Evolutionary conservation across 2,797 vertebrate genomes (phyloP).

Genomic region (Cynopterus sphinx): DNA sequence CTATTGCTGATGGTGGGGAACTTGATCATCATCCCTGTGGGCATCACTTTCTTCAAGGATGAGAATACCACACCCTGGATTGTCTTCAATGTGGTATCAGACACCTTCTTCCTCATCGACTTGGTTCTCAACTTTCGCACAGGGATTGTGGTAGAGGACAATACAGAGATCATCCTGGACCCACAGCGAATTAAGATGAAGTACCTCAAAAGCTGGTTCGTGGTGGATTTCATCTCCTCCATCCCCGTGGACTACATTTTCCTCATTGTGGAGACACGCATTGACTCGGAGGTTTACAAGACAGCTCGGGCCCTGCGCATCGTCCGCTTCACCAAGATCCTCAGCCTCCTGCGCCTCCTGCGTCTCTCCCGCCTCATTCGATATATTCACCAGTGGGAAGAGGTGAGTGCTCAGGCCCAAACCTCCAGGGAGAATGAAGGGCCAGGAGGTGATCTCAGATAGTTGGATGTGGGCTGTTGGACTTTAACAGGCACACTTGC

Average conservation of each 20-base stretch:
- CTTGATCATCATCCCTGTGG: conserved; percentile 98
- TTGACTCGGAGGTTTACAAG: conserved; percentile 99
- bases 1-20: conserved; percentile 99
- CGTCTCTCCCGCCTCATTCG: conserved; percentile 97
- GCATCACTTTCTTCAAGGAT: conserved; percentile 99
- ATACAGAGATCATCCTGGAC: conserved; percentile 98
- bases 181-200: conserved; percentile 98
- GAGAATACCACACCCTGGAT: conserved; percentile 99
- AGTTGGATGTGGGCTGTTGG: neutral
- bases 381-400: conserved; percentile 99
- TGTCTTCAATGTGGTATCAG: conserved; percentile 98
- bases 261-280: conserved; percentile 98
- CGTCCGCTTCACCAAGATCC: conserved; percentile 99
- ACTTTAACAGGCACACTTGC: neutral
- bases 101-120: conserved; percentile 99
- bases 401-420: conserved; percentile 87
- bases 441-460: neutral
- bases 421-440: neutral
- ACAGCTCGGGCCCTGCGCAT: conserved; percentile 97
- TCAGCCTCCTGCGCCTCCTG: conserved; percentile 95
- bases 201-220: conserved; percentile 98
- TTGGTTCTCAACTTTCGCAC: conserved; percentile 99
- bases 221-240: conserved; percentile 99
- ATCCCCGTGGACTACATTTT: conserved; percentile 99
- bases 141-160: conserved; percentile 99